Evolutionary conservation across 2,888 invertebrate species (phyloP), one percentile per base, ranked within the genome.

Genomic region (Harmothoe impar): DNA sequence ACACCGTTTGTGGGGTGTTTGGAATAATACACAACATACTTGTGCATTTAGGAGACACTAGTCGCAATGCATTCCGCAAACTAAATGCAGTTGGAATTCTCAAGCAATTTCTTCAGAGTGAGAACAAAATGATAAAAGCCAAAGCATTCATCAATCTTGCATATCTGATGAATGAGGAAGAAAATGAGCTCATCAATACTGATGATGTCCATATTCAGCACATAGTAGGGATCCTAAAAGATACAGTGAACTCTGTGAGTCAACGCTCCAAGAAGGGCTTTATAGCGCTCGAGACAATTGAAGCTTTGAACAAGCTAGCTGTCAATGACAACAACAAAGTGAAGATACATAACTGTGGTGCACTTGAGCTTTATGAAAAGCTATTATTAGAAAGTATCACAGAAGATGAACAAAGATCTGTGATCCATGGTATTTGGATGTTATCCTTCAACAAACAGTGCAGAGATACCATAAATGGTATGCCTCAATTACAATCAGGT

Each of bases 251-350:
- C 29, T 93, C 93, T 17, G 89, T 90, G 0, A 90, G 92, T 33
- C 93, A 94, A 84, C 92, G 93, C 84, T 93, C 94, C 0, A 90
- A 91, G 78, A 94, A 93, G 91, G 94, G 94, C 5, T 94, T 94
- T 93, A 92, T 89, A 91, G 93, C 92, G 0, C 56, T 89, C 17
- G 94, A 94, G 90, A 90, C 94, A n/a, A 68, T 94, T 33, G 92
- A 91, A 43, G 94, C 94, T 0, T 90, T 94, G 35, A 94, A 94
- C 89, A 94, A 94, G 89, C 91, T 94, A 3, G 92, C 94, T 7
- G 92, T 93, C 15, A 94, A 94, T 91, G 94, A 94, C 90, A 92
- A 92, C 68, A 94, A 94, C 91, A 94, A 94, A 89, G 93, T 93
- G 15, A 92, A 92, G 52, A 92, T 94, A 10, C 93, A 94, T 0